Evolutionary conservation across 2,113 vertebrate genomes (phyloP), one percentile per base, ranked within the genome.

Genomic region (Emydura subglobosa): DNA sequence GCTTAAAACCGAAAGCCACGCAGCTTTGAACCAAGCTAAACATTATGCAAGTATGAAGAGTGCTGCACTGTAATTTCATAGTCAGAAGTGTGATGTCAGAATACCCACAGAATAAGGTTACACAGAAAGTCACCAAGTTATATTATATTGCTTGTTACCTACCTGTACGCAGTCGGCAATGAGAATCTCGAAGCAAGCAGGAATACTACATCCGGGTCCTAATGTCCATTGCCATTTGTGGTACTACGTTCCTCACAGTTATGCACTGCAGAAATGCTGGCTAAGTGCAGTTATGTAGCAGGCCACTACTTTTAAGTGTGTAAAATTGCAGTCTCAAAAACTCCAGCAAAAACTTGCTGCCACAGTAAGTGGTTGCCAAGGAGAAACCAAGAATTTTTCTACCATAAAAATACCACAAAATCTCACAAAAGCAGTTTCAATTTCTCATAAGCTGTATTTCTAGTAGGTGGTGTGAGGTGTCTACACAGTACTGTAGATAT

Each of bases 221-320:
- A 99, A 99, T 99, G 99, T 99, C 99, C 99, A 99, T 99, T 99
- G 99, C 99, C 99, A 99, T 99, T 99, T 99, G 99, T 99, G 99
- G 99, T 99, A 99, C 99, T 99, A 99, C 99, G 99, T 99, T 99
- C 99, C 99, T 99, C 99, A 99, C 99, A 99, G 99, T 99, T 99
- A 99, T 98, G 99, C 99, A 99, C 98, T 99, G 99, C 99, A 98
- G 99, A 99, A 99, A 99, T 98, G 99, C 99, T 99, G 99, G 99
- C 99, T 99, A 99, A 99, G 99, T 98, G 98, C 99, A 98, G 98
- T 98, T 98, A 98, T 97, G 98, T 97, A 98, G 98, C 98, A 98
- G 98, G 98, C 98, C 98, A 98, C 98, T 98, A 99, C 97, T 98
- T 98, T 93, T 98, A 97, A 98, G 96, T 97, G 98, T 98, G 97